Conservation (phyloP, 2,888 invertebrate genomes). For the Lumbricus terrestris region DNA sequence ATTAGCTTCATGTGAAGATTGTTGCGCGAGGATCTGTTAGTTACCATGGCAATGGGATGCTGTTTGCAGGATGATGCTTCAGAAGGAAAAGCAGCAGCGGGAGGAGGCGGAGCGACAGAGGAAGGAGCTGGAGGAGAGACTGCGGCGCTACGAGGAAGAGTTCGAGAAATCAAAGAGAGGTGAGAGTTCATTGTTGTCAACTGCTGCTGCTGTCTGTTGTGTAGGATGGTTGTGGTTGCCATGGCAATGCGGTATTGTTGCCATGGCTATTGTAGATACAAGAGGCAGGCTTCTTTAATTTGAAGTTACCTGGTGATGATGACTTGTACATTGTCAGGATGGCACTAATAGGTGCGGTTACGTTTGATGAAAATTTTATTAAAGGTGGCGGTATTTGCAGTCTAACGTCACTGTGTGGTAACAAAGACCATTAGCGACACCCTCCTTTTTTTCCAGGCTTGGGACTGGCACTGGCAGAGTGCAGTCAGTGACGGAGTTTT, state of each 20-base stretch:
- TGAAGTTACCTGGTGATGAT: too few relatives aligned
- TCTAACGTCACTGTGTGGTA: too few relatives aligned
- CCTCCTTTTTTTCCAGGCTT: too few relatives aligned
- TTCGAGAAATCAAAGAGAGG: conserved; percentile 81
- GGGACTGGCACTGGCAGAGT: too few relatives aligned
- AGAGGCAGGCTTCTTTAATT: background rate
- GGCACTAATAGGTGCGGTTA: too few relatives aligned
- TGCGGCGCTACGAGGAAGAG: conserved; percentile 86
- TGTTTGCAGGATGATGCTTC: conserved; percentile 74
- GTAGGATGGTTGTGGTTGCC: background rate
- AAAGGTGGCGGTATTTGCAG: too few relatives aligned
- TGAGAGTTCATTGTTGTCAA: conserved; percentile 32
- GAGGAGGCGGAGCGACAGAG: conserved; percentile 96
- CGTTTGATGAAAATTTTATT: too few relatives aligned
- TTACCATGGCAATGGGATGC: background rate
- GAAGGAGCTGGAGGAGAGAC: conserved; percentile 91
- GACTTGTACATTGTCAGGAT: too few relatives aligned
- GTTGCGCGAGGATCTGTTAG: background rate
- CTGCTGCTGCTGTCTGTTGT: background rate
- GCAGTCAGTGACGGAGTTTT: too few relatives aligned
- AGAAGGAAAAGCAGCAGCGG: conserved; percentile 87
- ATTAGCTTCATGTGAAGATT: background rate
- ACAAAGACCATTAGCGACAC: too few relatives aligned
- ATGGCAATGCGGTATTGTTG: background rate
- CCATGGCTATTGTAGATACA: background rate